Evolutionary conservation across 2,888 invertebrate genomes (phyloP), one percentile per base, ranked within the genome.

Genomic region (Proisotoma minuta): DNA sequence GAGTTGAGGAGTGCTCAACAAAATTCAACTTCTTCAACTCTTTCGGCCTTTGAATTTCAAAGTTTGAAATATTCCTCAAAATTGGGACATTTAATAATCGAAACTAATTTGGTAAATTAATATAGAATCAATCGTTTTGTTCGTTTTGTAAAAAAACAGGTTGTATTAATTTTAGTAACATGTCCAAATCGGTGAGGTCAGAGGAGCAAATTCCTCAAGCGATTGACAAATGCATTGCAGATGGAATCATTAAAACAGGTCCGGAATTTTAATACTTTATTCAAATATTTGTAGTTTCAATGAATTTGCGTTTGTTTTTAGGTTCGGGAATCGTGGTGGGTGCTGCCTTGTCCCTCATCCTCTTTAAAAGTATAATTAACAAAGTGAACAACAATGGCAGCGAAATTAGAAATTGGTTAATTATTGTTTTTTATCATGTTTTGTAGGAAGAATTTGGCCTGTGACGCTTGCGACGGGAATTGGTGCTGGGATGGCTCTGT

Each of bases 401-500:
- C n/a, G n/a, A n/a, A n/a, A n/a, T n/a, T n/a, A n/a, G n/a, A n/a
- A n/a, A n/a, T n/a, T n/a, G n/a, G n/a, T n/a, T n/a, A n/a, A n/a
- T n/a, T n/a, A n/a, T n/a, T n/a, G n/a, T n/a, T n/a, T n/a, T n/a
- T n/a, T n/a, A n/a, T n/a, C n/a, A n/a, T 5, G 28, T 52, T 8
- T 77, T 78, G 3, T 75, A 85, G 85, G 89, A 76, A 84, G 86
- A 78, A 82, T 86, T 75, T 96, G 94, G 93, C 96, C 96, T 1
- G 79, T 94, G 27, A 84, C 90, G 75, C 83, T 91, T 63, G 95
- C 95, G 39, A 84, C 88, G 70, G 95, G 95, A 58, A 85, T 92
- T 77, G 97, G 96, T 40, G 80, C 94, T 74, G 97, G 97, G 54
- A 85, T 91, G 81, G 93, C 92, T 52, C 90, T 88, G 80, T 84